Evolutionary conservation across 1,140 invertebrate genomes (phyloP).

Genomic region (Zeugodacus cucurbitae): DNA sequence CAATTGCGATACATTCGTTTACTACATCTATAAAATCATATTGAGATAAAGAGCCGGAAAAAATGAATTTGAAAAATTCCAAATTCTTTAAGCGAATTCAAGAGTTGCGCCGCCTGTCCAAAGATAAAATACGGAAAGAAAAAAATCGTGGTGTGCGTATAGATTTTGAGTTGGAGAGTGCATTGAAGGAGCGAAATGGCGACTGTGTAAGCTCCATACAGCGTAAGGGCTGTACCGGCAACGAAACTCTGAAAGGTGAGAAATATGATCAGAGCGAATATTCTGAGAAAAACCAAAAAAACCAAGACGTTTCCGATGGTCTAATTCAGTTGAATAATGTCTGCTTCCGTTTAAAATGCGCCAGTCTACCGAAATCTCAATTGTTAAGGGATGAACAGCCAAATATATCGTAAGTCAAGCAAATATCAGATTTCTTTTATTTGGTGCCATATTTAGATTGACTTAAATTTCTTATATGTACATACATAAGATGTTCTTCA

Average conservation of each 20-base stretch:
- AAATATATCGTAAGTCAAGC: slow-evolving; percentile 46
- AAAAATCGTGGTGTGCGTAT: slow-evolving; percentile 48
- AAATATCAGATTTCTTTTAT: background rate
- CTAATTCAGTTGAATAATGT: slow-evolving; percentile 56
- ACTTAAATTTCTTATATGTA: too few relatives aligned
- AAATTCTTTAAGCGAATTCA: slow-evolving; percentile 64
- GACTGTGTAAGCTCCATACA: background rate
- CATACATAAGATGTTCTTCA: too few relatives aligned
- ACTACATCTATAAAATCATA: too few relatives aligned
- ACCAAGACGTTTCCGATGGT: slow-evolving; percentile 42
- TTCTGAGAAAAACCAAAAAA: background rate
- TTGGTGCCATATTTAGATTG: background rate
- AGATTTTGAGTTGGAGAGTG: slow-evolving; percentile 36
- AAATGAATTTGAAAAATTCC: slow-evolving; percentile 64
- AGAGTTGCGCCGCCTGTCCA: slow-evolving; percentile 58
- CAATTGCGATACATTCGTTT: too few relatives aligned
- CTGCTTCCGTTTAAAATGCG: slow-evolving; percentile 56
- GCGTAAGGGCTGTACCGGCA: background rate
- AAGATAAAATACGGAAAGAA: slow-evolving; percentile 55
- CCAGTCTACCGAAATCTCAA: background rate
- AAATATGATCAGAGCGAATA: background rate
- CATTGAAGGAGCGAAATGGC: slow-evolving; percentile 37
- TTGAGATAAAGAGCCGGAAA: background rate
- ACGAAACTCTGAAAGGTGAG: background rate
- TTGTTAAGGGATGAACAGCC: background rate